Evolutionary conservation across 2,113 vertebrate species (phyloP).

Genomic region (Alethe castanea): DNA sequence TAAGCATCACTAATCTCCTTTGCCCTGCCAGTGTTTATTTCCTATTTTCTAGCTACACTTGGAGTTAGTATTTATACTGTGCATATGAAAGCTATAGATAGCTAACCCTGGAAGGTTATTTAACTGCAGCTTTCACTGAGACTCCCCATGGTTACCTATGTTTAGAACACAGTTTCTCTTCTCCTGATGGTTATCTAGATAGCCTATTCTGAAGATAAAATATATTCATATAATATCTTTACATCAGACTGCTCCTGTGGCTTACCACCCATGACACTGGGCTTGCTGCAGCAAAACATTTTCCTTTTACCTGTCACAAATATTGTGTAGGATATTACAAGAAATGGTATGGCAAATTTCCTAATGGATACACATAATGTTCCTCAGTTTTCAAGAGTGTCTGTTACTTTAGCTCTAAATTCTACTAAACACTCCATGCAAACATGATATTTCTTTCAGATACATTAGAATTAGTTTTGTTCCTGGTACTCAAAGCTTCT

Average conservation of each 20-base stretch:
- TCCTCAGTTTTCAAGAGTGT: background rate
- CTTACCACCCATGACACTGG: background rate
- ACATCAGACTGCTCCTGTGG: background rate
- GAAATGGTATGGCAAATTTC: background rate
- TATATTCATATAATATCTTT: background rate
- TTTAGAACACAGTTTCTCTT: background rate
- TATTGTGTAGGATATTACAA: background rate
- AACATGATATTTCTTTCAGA: background rate
- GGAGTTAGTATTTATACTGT: background rate
- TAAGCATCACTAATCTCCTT: background rate
- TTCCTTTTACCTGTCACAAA: background rate
- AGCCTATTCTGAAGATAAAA: background rate
- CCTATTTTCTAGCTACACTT: background rate
- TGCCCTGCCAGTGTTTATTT: background rate
- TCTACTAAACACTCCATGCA: background rate
- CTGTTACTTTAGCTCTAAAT: background rate
- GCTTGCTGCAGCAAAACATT: background rate
- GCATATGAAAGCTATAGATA: rapidly evolving
- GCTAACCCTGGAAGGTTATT: background rate
- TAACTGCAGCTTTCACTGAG: background rate
- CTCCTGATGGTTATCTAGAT: background rate
- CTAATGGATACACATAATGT: background rate
- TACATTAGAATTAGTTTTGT: background rate
- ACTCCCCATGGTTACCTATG: background rate
- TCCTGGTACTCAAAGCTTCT: background rate